These are phyloP conservation scores for Catostomus latipinnis DNA, from an alignment of 2,797 vertebrate species.

Conservation along the genomic window DNA sequence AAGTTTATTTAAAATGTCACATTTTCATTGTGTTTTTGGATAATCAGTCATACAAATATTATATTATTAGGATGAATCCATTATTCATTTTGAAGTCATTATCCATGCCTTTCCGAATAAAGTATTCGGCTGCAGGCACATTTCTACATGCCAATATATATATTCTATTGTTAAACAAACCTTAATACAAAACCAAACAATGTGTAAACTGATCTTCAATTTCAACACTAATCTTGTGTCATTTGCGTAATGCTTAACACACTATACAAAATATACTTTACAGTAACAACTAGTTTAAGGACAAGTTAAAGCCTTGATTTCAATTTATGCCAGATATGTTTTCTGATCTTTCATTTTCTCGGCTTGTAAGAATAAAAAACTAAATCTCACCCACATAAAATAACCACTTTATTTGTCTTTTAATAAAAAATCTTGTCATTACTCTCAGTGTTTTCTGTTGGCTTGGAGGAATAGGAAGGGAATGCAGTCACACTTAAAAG, in stretches of 20 bases:
- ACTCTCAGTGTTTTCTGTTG: conserved; percentile 6
- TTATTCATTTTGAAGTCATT: too few species aligned
- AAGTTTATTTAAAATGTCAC: too few species aligned
- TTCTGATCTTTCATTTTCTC: conserved; percentile 3
- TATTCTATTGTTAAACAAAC: too few species aligned
- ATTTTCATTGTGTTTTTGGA: too few species aligned
- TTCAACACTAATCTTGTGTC: neutral
- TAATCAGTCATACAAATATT: too few species aligned
- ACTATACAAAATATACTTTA: neutral
- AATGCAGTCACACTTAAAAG: conserved; percentile 11
- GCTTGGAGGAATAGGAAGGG: conserved; percentile 32
- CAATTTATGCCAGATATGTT: conserved; percentile 9
- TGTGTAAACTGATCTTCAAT: too few species aligned
- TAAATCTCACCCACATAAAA: conserved; percentile 14
- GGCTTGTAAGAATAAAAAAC: neutral
- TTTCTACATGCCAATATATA: too few species aligned
- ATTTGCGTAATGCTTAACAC: neutral
- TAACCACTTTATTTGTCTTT: conserved; percentile 38
- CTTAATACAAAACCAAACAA: too few species aligned
- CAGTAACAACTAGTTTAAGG: neutral
- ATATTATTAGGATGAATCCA: too few species aligned
- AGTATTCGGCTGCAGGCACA: too few species aligned
- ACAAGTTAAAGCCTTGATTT: neutral
- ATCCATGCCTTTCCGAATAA: too few species aligned
- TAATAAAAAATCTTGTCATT: conserved; percentile 9